Conservation (phyloP, 2,113 vertebrate genomes). For the Herpailurus yagouaroundi region DNA sequence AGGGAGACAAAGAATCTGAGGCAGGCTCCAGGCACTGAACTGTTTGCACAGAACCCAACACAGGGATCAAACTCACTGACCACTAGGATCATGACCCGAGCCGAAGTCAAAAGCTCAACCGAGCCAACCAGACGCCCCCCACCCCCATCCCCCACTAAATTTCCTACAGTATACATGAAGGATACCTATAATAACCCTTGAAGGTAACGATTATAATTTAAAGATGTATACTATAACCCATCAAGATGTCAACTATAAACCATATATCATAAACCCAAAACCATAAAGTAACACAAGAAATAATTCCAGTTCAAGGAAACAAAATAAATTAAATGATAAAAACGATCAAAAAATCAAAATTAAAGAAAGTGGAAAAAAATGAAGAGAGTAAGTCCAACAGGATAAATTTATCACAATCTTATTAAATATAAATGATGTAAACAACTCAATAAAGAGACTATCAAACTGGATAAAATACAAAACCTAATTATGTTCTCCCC, state of each 20-base stretch:
- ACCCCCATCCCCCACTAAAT: not conserved
- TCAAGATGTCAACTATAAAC: not conserved
- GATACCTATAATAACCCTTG: not conserved
- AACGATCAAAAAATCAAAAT: not conserved
- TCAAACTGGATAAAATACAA: not conserved
- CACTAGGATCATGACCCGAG: too few relatives aligned
- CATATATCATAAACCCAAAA: not conserved
- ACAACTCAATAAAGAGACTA: not conserved
- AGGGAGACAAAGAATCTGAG: too few relatives aligned
- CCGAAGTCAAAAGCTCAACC: too few relatives aligned
- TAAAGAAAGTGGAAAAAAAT: not conserved
- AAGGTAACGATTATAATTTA: not conserved
- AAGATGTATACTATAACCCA: not conserved
- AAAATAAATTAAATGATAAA: not conserved
- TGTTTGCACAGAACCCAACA: too few relatives aligned
- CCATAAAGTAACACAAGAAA: not conserved
- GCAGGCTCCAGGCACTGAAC: too few relatives aligned
- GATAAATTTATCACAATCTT: not conserved
- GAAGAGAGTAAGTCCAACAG: not conserved
- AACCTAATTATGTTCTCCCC: not conserved
- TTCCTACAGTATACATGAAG: not conserved
- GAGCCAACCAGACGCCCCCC: too few relatives aligned
- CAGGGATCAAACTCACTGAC: too few relatives aligned
- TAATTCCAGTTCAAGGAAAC: not conserved
- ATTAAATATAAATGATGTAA: not conserved